These are phyloP conservation scores for Caerostris darwini DNA, from an alignment of 1,140 invertebrate genomes.

Conservation along the genomic window DNA sequence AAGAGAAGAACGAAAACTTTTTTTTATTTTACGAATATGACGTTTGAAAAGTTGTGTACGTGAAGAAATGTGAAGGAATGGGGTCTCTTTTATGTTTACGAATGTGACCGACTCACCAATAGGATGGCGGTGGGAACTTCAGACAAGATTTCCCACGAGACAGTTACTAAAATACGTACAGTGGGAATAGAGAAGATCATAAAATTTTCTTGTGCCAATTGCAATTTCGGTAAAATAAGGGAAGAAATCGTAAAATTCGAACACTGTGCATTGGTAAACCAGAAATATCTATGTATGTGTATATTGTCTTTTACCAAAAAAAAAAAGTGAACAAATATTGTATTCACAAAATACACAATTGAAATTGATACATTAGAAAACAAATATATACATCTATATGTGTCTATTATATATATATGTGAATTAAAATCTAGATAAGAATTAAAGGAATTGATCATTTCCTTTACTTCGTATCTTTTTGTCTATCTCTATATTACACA, in stretches of 20 bases:
- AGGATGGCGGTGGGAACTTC: constrained; percentile 7
- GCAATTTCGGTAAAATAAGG: background rate
- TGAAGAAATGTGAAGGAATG: constrained; percentile 46
- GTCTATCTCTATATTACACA: too few species aligned
- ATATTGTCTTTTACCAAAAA: background rate
- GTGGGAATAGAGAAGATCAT: constrained; percentile 2
- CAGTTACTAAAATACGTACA: constrained; percentile 17
- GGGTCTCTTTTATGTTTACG: constrained; percentile 29
- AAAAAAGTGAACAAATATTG: background rate
- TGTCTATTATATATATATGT: too few species aligned
- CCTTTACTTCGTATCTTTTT: too few species aligned
- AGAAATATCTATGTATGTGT: background rate
- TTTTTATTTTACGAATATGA: constrained; percentile 25
- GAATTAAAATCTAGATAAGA: too few species aligned
- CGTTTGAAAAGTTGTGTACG: constrained; percentile 33
- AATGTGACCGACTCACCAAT: constrained; percentile 56
- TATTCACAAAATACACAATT: background rate
- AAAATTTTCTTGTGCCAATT: constrained; percentile 23
- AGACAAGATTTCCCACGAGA: constrained; percentile 56
- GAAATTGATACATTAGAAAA: background rate
- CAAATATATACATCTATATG: too few species aligned
- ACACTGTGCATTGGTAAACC: background rate
- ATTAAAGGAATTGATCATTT: too few species aligned
- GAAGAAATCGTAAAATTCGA: background rate
- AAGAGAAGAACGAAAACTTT: background rate